Evolutionary conservation across 2,888 invertebrate species (phyloP).

Genomic region (Leucoma salicis): DNA sequence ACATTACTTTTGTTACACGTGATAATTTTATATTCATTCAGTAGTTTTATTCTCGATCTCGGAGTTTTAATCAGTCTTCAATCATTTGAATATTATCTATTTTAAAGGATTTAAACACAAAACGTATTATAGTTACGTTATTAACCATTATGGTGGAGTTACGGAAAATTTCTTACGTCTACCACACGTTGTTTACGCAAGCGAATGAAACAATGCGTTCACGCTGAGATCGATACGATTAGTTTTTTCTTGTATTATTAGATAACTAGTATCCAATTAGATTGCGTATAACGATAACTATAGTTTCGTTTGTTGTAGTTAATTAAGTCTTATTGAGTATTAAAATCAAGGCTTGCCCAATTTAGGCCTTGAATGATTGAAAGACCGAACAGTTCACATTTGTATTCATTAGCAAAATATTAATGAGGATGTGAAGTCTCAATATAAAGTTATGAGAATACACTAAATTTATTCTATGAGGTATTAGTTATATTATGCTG

Average conservation of each 20-base stretch:
- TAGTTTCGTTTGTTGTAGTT: not conserved
- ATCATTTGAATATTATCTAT: too few species aligned
- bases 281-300: not conserved
- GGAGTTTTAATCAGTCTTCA: too few species aligned
- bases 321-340: not conserved
- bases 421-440: not conserved
- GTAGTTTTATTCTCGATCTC: too few species aligned
- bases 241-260: conserved; percentile 1
- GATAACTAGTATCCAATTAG: not conserved
- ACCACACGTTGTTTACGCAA: conserved; percentile 16
- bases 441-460: not conserved
- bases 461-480: not conserved
- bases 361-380: not conserved
- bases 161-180: conserved; percentile 24
- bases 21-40: too few species aligned
- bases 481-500: conserved; percentile 2
- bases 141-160: conserved; percentile 20
- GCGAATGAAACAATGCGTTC: conserved; percentile 26
- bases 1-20: too few species aligned
- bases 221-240: conserved; percentile 18
- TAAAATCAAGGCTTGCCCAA: not conserved
- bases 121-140: conserved; percentile 28
- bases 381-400: not conserved
- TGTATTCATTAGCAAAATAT: not conserved
- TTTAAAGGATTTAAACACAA: too few species aligned